Conservation (phyloP, 1,140 invertebrate genomes). For the Spodoptera litura region DNA sequence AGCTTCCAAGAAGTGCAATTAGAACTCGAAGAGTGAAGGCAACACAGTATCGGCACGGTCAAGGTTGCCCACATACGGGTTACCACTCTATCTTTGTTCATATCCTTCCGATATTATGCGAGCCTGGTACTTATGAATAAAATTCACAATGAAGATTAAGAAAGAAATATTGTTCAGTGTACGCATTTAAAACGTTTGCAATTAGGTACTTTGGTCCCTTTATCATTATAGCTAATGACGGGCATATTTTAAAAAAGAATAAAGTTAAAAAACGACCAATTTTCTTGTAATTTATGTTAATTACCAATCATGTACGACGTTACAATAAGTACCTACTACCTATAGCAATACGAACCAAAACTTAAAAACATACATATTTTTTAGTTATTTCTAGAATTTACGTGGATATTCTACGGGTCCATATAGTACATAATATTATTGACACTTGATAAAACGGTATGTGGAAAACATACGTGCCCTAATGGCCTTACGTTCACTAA, state of each 20-base stretch:
- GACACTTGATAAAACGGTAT: constrained; percentile 27
- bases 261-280: too few relatives aligned
- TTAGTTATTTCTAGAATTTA: constrained; percentile 3
- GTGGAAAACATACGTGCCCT: constrained; percentile 32
- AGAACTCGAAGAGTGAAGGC: constrained; percentile 47
- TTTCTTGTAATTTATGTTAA: too few relatives aligned
- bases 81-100: constrained; percentile 17
- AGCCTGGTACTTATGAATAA: constrained; percentile 10
- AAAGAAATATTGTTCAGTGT: too few relatives aligned
- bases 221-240: too few relatives aligned
- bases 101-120: constrained; percentile 44
- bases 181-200: too few relatives aligned
- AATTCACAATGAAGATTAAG: too few relatives aligned
- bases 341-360: too few relatives aligned
- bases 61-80: constrained; percentile 50
- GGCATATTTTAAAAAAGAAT: too few relatives aligned
- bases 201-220: too few relatives aligned
- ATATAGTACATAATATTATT: constrained; percentile 2
- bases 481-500: constrained; percentile 43
- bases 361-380: too few relatives aligned
- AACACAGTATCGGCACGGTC: constrained; percentile 46
- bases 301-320: too few relatives aligned
- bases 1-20: constrained; percentile 43
- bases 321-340: too few relatives aligned
- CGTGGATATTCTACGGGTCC: not conserved